Base-by-base conservation (phyloP, 2,113 vertebrate genomes). In the Entelurus aequoreus region DNA sequence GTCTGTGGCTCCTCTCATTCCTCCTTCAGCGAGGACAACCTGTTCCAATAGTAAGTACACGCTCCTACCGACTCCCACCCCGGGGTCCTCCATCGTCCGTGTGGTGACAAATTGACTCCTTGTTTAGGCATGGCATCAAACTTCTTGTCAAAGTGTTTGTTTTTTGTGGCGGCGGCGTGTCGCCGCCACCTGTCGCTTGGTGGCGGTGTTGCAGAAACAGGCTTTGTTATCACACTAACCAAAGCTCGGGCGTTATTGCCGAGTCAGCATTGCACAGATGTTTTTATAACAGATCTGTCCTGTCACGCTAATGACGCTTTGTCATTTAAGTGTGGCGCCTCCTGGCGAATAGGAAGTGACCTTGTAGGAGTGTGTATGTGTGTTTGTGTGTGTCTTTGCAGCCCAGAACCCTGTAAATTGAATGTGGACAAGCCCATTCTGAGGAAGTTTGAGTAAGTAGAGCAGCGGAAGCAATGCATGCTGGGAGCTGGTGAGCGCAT, bases 361-460 rank as follows among this genome's bases (percentile, higher is more conserved):
- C 47, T 7, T 40, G 49, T 42, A 42, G 54, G 28, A 13, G 28
- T 50, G 51, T 47, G 9, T 54, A 46, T 14, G 54, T 4, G 54
- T 36, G 15, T 21, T 15, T 8, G 60, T 37, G 52, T 63, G 60
- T 92, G 66, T 93, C 81, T 88, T 81, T 89, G 78, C 92, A 93
- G 92, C 86, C 51, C 72, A 74, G 91, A 92, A 72, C 84, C 86
- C 69, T 88, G 80, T 88, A 79, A 81, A 67, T 84, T 90, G 69
- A 90, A 71, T 77, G 89, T 77, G 85, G 87, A 93, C 90, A 95
- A 92, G 68, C 91, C 95, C 15, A 87, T 95, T 88, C 91, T 96
- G 81, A 94, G 80, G 88, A 93, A 66, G 81, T 94, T 94, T 84
- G 79, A 88, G 95, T 98, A 94, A 99, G 95, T 99, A 94, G 78